These are phyloP conservation scores for Galago senegalensis DNA, from an alignment of 2,797 vertebrate genomes.

Conservation along the genomic window DNA sequence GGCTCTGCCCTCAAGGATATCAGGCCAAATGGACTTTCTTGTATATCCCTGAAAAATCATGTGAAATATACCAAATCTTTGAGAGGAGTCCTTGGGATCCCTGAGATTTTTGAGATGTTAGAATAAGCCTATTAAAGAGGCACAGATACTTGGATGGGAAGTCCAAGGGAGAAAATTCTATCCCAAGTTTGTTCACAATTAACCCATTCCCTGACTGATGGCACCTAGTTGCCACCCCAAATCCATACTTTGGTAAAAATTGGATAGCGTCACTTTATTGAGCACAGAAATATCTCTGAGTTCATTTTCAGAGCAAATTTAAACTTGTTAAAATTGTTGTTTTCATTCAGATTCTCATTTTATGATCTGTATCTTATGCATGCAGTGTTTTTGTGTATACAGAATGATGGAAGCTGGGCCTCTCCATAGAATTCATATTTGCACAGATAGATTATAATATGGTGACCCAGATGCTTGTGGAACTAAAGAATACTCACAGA, in stretches of 20 bases:
- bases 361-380: conserved; percentile 12
- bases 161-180: background rate
- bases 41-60: background rate
- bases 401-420: background rate
- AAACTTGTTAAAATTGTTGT: conserved; percentile 34
- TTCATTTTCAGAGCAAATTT: conserved; percentile 41
- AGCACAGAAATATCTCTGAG: background rate
- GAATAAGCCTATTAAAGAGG: background rate
- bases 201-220: background rate
- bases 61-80: background rate
- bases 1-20: background rate
- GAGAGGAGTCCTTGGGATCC: background rate
- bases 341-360: conserved; percentile 25
- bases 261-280: background rate
- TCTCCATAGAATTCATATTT: conserved; percentile 4
- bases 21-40: background rate
- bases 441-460: background rate
- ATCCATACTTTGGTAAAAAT: background rate
- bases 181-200: background rate
- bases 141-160: background rate
- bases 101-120: background rate
- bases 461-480: background rate
- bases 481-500: background rate
- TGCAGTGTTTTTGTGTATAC: conserved; percentile 5
- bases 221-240: background rate